phyloP scores from a whole-genome alignment of 1,140 invertebrate species.

The Drosophila nebulosa region DNA sequence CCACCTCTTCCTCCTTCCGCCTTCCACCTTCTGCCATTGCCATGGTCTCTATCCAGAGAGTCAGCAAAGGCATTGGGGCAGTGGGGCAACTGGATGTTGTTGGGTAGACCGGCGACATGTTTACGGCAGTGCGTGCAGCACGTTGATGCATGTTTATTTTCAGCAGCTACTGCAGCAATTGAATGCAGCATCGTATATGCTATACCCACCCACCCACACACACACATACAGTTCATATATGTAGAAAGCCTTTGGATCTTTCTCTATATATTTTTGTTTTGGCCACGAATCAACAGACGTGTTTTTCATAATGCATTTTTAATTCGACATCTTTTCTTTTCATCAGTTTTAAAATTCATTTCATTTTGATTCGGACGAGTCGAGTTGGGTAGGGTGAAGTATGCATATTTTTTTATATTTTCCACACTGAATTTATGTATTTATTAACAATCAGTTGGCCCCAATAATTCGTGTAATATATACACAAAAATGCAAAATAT shows the following conservation, averaged over 20 bases:
- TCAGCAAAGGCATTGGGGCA: not conserved
- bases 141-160: slow-evolving; percentile 52
- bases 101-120: slow-evolving; percentile 36
- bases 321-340: slow-evolving; percentile 15
- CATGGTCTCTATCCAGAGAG: slow-evolving; percentile 37
- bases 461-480: slow-evolving; percentile 30
- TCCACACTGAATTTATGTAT: slow-evolving; percentile 26
- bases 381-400: not conserved
- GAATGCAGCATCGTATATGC: slow-evolving; percentile 51
- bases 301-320: slow-evolving; percentile 58
- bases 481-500: not conserved
- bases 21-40: slow-evolving; percentile 7
- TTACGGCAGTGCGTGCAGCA: slow-evolving; percentile 52
- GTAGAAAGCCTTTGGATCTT: slow-evolving; percentile 30
- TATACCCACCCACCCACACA: not conserved
- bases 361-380: slow-evolving; percentile 6
- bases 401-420: not conserved
- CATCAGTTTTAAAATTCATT: slow-evolving; percentile 11
- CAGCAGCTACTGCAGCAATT: slow-evolving; percentile 19
- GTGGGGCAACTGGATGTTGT: not conserved
- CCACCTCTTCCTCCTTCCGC: not conserved
- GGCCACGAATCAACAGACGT: slow-evolving; percentile 41
- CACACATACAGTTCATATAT: slow-evolving; percentile 20
- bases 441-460: slow-evolving; percentile 47
- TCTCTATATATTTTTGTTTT: not conserved